Evolutionary conservation across 2,113 vertebrate genomes (phyloP), one percentile per base, ranked within the genome.

Genomic region (Todiramphus chloris): DNA sequence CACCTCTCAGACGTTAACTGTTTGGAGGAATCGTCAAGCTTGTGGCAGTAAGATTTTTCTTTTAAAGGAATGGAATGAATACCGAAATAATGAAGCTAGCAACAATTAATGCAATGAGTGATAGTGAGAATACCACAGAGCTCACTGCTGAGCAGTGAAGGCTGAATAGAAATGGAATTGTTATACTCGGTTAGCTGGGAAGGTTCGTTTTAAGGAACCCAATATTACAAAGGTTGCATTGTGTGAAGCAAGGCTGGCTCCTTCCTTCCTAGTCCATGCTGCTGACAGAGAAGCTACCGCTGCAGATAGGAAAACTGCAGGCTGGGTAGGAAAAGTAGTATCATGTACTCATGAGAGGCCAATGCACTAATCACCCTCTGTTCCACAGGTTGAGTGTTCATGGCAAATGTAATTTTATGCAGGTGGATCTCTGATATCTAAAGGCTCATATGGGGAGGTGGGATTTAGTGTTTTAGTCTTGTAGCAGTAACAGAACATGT

Each of bases 1-100:
- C 2, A 0, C 18, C 13, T 33, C 28, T 21, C n/a, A 60, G 15
- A 20, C 64, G 1, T 5, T 17, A 23, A 9, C 33, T 25, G 13
- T 58, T 64, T 77, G 62, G 37, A 67, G 59, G 21, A 30, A 19
- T 7, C 56, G 44, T 4, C 13, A 5, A 9, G 35, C 27, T n/a
- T 11, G 24, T 51, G 27, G 43, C 8, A 72, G 48, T 6, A 30
- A 50, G 27, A 14, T 43, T 68, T 55, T 60, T 51, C 24, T 80
- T 53, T 44, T 53, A 51, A 41, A 53, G 37, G 37, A 50, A 46
- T 46, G 20, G 41, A 19, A 46, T 19, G 30, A 56, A 41, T 31
- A 9, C 23, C 31, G 13, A 44, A 33, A 30, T 43, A 56, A 46
- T 13, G 27, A 82, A 23, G 37, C 50, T 31, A 8, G 15, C 16